Evolutionary conservation across 2,797 vertebrate genomes (phyloP), one percentile per base, ranked within the genome.

Genomic region (Sebastes vulpes): DNA sequence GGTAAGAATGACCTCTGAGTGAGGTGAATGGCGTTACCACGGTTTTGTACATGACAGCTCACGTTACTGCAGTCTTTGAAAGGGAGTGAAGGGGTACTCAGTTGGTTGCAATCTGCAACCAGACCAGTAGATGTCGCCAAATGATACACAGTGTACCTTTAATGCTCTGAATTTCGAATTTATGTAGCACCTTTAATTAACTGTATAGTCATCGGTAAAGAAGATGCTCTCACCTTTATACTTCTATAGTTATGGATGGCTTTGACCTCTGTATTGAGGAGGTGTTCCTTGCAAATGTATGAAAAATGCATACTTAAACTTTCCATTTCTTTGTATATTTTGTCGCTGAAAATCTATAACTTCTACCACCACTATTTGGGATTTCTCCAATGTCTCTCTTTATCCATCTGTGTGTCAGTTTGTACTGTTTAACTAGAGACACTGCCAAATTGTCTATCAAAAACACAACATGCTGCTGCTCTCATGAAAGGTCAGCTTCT

Each of bases 21-120:
- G 2, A 38, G 35, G 35, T 38, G 11, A 38, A 38, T 38, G 35
- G 32, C 32, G 11, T 35, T 35, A 35, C 2, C 1, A 35, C 32
- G 1, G 32, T 35, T 35, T 35, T 38, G 4, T 38, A 42, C 35
- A 0, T 0, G 0, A 16, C 35, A 16, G 35, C 5, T 42, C 35
- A 42, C 0, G 12, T 42, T 16, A 16, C 12, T 48, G 46, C 46
- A 48, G 46, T 48, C 16, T n/a, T 48, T 18, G 46, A 48, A 0
- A 48, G 16, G 18, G 46, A 48, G 0, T 48, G 46, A 42, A 42
- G 35, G 35, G 35, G 0, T 42, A 0, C 35, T 42, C 35, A 42
- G 35, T 42, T 42, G 35, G 35, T 42, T 42, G 35, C 35, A 48
- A n/a, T 48, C 7, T 48, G 46, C 46, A 48, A n/a, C 46, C 18